Evolutionary conservation across 1,140 invertebrate genomes (phyloP), one percentile per base, ranked within the genome.

Genomic region (Heliothis virescens): DNA sequence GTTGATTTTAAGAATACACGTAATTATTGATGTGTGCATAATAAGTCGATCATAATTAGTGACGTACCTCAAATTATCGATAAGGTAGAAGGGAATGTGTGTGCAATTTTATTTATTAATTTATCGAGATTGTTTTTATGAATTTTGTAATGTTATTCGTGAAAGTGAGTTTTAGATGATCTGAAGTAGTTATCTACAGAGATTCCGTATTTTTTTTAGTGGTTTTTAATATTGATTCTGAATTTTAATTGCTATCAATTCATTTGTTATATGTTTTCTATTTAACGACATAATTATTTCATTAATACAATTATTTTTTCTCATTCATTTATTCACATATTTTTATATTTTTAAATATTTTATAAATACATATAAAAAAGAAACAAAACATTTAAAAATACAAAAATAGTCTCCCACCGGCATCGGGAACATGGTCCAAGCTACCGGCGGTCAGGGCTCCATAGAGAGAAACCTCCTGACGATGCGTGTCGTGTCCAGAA

Each of bases 121-220:
- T 67, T 41, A 41, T 41, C 5, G 5, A 41, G 1, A 41, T 41
- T 41, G 34, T 41, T 7, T 41, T 41, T 41, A 41, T 9, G 34
- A 0, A 48, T 48, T 41, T 47, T 50, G 21, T 26, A 67, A 29
- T 26, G 10, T 3, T 67, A 21, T 16, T 21, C 16, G 12, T 41
- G 41, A 67, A 52, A 26, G 60, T 69, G 65, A 69, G 65, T 69
- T 26, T 26, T 52, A 52, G 65, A 26, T 69, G 65, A 69, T 69
- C 65, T 69, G 65, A 69, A 26, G 65, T 69, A 69, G 48, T 69
- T 69, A 29, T 69, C 65, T 69, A 69, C 48, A 53, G 65, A 69
- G 65, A 52, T 69, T 69, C 48, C 18, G 9, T 69, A 16, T 53
- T 26, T 65, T 52, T 69, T 63, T 59, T 59, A 41, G 3, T 41